phyloP scores from a whole-genome alignment of 1,140 invertebrate species.

The Andrena cerasifolii region DNA sequence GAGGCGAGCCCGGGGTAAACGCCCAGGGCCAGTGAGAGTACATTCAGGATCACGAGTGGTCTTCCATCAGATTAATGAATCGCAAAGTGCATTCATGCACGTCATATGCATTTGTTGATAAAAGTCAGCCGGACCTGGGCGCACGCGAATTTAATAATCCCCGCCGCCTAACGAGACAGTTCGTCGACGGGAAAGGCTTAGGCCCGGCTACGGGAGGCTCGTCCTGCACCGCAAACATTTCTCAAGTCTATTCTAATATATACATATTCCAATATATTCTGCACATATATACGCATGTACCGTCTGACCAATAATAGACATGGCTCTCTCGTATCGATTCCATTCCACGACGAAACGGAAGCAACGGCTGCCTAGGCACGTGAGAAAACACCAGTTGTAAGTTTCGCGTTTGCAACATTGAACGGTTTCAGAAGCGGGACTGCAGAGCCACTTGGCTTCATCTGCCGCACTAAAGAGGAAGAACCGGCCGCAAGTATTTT shows the following conservation, averaged over 20 bases:
- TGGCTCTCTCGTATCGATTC: neutral
- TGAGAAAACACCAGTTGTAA: neutral
- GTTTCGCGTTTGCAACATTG: neutral
- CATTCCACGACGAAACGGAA: neutral
- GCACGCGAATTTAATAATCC: slow-evolving; percentile 51
- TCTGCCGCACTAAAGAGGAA: too few relatives aligned
- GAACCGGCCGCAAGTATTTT: too few relatives aligned
- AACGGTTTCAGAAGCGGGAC: neutral
- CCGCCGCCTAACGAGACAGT: slow-evolving; percentile 12
- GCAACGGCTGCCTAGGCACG: neutral
- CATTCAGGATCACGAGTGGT: slow-evolving; percentile 49
- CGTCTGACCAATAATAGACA: neutral
- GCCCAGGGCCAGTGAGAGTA: slow-evolving; percentile 34
- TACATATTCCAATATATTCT: too few relatives aligned
- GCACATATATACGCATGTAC: too few relatives aligned
- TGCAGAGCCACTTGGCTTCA: too few relatives aligned
- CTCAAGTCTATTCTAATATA: slow-evolving; percentile 1
- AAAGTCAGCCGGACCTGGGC: slow-evolving; percentile 27
- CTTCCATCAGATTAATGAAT: slow-evolving; percentile 57
- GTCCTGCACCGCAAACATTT: slow-evolving; percentile 3
- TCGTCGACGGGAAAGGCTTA: slow-evolving; percentile 40
- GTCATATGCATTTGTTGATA: slow-evolving; percentile 43
- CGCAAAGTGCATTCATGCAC: slow-evolving; percentile 43
- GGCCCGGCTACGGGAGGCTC: slow-evolving; percentile 4
- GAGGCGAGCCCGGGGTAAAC: slow-evolving; percentile 49